Base-by-base conservation (phyloP, 2,888 invertebrate species). In the Dynastes tityus region DNA sequence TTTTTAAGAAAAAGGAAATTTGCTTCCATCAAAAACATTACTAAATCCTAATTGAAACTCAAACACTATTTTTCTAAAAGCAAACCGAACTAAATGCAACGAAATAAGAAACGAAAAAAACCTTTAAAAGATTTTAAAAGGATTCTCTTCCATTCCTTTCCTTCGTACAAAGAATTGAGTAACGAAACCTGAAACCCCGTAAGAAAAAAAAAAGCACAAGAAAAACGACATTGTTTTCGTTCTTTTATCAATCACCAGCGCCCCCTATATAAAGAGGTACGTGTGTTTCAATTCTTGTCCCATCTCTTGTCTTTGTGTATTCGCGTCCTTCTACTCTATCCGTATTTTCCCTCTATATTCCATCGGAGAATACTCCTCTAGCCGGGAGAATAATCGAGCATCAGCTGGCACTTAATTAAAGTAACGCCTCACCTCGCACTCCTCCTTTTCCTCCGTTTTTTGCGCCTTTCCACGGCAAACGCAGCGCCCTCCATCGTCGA, bases 371-470 rank as follows among this genome's bases (percentile, higher is more conserved):
- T 79, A 78, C 80, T 78, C 81, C 82, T 83, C 82, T 83, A 86
- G 85, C 85, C 86, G 84, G 22, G 84, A 84, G 85, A 85, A 86
- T 86, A 86, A 86, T 87, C 86, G 83, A 77, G 85, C 86, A 86
- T 87, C 87, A 87, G 86, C 85, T 86, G 87, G 85, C 85, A 86
- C 86, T 87, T 87, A 87, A 87, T 87, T 87, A 87, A 87, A 86
- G 84, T 86, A 85, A 87, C 86, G 86, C 85, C 45, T 85, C 85
- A 85, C 84, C 85, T 84, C 84, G 82, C 81, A 79, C 29, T 27
- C 45, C 73, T 63, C 61, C 45, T 29, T 11, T 22, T 27, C 68
- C 22, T 11, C n/a, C 40, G 13, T 67, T 45, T 45, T 40, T 40
- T 67, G 1, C 8, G 13, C 64, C 45, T 45, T 67, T 55, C 55